Conservation (phyloP, 2,797 vertebrate genomes). For the Lepilemur ruficaudatus region DNA sequence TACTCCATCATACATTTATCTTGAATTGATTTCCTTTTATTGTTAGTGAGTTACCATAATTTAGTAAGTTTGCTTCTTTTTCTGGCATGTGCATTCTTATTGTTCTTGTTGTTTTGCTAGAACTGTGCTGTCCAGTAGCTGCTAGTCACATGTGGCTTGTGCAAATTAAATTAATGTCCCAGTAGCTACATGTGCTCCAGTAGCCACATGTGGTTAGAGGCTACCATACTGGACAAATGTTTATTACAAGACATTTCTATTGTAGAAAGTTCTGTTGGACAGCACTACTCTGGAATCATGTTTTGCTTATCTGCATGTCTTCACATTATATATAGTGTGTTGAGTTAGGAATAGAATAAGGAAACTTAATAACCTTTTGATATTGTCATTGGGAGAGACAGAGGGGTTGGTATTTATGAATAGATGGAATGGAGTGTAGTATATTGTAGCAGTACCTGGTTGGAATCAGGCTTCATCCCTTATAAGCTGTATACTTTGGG, state of each 20-base stretch:
- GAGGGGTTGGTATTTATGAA: not conserved
- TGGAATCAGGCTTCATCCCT: not conserved
- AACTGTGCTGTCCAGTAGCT: not conserved
- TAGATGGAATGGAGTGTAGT: not conserved
- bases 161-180: not conserved
- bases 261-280: not conserved
- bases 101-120: not conserved
- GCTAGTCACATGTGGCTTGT: not conserved
- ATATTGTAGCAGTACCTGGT: not conserved
- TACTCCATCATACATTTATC: not conserved
- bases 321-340: not conserved
- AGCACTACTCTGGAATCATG: not conserved
- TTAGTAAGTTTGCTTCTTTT: not conserved
- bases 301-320: not conserved
- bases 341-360: not conserved
- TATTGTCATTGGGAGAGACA: not conserved
- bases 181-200: not conserved
- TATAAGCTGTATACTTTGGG: not conserved
- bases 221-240: not conserved
- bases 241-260: not conserved
- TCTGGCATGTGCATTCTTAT: not conserved
- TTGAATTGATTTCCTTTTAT: not conserved
- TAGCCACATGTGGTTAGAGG: not conserved
- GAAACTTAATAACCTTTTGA: not conserved
- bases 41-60: not conserved